Evolutionary conservation across 2,113 vertebrate species (phyloP).

Genomic region (Larimichthys polyactis): DNA sequence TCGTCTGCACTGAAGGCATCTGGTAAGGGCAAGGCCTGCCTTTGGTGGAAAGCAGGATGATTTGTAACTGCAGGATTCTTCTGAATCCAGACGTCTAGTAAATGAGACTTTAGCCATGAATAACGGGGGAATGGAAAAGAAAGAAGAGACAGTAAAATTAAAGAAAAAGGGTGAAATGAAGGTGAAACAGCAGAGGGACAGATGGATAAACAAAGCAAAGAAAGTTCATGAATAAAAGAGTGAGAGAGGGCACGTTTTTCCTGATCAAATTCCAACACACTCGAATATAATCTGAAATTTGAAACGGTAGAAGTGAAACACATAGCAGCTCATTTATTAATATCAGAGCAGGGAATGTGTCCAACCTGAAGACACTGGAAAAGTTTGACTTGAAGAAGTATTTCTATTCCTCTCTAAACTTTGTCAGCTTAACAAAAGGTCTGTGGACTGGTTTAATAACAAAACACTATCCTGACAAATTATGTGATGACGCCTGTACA

Average conservation of each 20-base stretch:
- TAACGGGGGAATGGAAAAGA: not conserved
- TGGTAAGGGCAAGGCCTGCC: conserved; percentile 33
- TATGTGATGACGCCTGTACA: not conserved
- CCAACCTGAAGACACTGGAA: not conserved
- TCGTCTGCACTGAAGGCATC: conserved; percentile 43
- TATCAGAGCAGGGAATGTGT: not conserved
- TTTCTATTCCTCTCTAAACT: not conserved
- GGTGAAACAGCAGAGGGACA: not conserved
- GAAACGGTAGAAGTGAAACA: not conserved
- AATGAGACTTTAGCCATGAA: conserved; percentile 24
- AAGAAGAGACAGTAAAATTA: not conserved
- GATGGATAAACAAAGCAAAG: conserved; percentile 35
- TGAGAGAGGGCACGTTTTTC: not conserved
- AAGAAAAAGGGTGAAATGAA: not conserved
- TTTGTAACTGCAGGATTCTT: conserved; percentile 57
- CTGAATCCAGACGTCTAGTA: conserved; percentile 31
- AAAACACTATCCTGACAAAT: not conserved
- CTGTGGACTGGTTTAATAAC: conserved; percentile 4
- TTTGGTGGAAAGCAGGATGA: conserved; percentile 28
- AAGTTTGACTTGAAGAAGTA: not conserved
- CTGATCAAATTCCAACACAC: not conserved
- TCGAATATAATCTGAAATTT: not conserved
- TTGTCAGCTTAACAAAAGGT: not conserved
- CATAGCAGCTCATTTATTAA: not conserved
- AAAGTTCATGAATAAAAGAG: conserved; percentile 6